Evolutionary conservation across 2,888 invertebrate species (phyloP).

Genomic region (Ectemnius lituratus): DNA sequence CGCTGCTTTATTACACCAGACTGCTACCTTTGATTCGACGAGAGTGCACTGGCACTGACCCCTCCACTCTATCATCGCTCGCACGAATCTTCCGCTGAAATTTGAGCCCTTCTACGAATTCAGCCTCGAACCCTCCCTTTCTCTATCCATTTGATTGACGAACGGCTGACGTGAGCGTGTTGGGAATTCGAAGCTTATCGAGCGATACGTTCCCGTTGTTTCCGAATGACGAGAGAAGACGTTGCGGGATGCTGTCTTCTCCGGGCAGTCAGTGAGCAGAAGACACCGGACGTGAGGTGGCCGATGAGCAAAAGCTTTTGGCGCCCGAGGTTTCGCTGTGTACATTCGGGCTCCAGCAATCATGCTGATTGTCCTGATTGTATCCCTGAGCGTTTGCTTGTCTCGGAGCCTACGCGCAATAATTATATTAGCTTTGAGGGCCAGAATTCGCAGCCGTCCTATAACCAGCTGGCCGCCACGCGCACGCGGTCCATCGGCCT

Average conservation of each 20-base stretch:
- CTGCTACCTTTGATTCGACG: neutral
- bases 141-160: too few species aligned
- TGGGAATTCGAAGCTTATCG: too few species aligned
- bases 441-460: constrained; percentile 47
- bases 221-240: too few species aligned
- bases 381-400: constrained; percentile 66
- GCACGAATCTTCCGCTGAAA: neutral
- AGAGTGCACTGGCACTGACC: neutral
- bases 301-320: constrained; percentile 59
- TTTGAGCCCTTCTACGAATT: neutral
- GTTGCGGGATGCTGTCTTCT: too few species aligned
- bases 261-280: neutral
- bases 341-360: constrained; percentile 69
- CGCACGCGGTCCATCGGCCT: constrained; percentile 52
- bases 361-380: constrained; percentile 72
- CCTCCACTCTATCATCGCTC: neutral
- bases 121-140: too few species aligned
- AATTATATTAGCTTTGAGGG: constrained; percentile 72
- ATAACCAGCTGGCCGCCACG: constrained; percentile 27
- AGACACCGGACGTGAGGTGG: constrained; percentile 43
- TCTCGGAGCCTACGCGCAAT: constrained; percentile 62
- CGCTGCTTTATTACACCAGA: constrained; percentile 10
- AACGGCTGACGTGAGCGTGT: too few species aligned
- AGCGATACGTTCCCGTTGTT: too few species aligned
- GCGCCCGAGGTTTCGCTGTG: constrained; percentile 52